Evolutionary conservation across 1,140 invertebrate genomes (phyloP), one percentile per base, ranked within the genome.

Genomic region (Glomeris maerens): DNA sequence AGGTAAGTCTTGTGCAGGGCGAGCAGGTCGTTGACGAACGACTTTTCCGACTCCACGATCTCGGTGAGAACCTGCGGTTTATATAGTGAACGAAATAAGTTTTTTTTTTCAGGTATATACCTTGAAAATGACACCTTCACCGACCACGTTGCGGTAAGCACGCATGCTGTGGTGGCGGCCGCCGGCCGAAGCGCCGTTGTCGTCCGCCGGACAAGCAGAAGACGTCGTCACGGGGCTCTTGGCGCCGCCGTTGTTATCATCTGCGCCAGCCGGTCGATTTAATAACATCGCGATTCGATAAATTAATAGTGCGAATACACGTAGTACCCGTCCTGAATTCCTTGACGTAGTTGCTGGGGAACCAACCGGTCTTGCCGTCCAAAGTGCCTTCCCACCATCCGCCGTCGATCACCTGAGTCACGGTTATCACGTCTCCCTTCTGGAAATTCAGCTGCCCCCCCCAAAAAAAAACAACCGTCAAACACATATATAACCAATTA

Each of bases 301-400:
- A n/a, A n/a, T n/a, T n/a, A n/a, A n/a, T n/a, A n/a, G n/a, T n/a
- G n/a, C n/a, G n/a, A n/a, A n/a, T n/a, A n/a, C n/a, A n/a, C n/a
- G n/a, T 51, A 51, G 49, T 55, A 72, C 69, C 69, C 55, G 53
- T 47, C 76, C 83, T 86, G 61, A 79, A 80, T 66, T 93, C 88
- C 61, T 83, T 85, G 20, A 95, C 90, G 77, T 95, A 97, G 70
- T 96, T 94, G 57, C 87, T 89, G 52, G 94, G 94, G 73, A 98
- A 98, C 94, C 94, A 98, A 57, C 92, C 93, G 54, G 92, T 95
- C 65, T 87, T 85, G 45, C 89, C 91, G 55, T 84, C 78, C 20
- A 95, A 70, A 2, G 91, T 96, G 14, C 92, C 94, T 72, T 98
- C 93, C 74, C 74, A 76, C 93, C 93, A 97, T 78, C 92, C 92